Evolutionary conservation across 2,888 invertebrate genomes (phyloP).

Genomic region (Aporophyla lueneburgensis): DNA sequence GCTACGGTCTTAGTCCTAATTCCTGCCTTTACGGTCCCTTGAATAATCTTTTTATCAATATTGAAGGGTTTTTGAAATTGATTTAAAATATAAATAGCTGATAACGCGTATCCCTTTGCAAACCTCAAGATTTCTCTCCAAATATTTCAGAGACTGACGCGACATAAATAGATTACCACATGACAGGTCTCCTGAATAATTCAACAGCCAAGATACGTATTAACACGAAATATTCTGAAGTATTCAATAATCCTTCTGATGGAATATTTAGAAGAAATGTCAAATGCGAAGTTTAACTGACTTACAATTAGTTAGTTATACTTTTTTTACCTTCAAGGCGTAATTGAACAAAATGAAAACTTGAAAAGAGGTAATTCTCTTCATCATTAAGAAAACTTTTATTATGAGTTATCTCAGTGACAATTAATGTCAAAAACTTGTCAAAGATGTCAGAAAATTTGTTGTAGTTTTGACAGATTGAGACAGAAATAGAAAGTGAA

Average conservation of each 20-base stretch:
- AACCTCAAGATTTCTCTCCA: constrained; percentile 11
- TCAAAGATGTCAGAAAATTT: no score
- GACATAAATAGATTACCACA: constrained; percentile 43
- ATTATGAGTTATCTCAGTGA: no score
- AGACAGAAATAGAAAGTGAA: no score
- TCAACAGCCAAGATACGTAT: constrained; percentile 60
- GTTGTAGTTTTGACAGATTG: no score
- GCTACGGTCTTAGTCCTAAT: neutral
- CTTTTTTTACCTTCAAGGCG: neutral
- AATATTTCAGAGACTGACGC: constrained; percentile 23
- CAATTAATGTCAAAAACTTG: no score
- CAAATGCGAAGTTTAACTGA: constrained; percentile 41
- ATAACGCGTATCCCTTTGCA: neutral
- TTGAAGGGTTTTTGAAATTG: neutral
- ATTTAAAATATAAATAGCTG: neutral
- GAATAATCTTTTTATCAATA: no score
- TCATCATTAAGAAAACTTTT: neutral
- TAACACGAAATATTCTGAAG: constrained; percentile 54
- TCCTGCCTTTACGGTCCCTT: no score
- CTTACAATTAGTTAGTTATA: neutral
- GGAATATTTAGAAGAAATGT: constrained; percentile 49
- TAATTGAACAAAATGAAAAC: neutral
- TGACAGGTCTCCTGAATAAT: constrained; percentile 66
- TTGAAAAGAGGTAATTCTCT: neutral
- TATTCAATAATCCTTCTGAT: constrained; percentile 58